Percentiles rank a stretch among this genome's conserved stretches.
Conservation (phyloP, 2,888 invertebrate genomes). For the Lithosia quadra region DNA sequence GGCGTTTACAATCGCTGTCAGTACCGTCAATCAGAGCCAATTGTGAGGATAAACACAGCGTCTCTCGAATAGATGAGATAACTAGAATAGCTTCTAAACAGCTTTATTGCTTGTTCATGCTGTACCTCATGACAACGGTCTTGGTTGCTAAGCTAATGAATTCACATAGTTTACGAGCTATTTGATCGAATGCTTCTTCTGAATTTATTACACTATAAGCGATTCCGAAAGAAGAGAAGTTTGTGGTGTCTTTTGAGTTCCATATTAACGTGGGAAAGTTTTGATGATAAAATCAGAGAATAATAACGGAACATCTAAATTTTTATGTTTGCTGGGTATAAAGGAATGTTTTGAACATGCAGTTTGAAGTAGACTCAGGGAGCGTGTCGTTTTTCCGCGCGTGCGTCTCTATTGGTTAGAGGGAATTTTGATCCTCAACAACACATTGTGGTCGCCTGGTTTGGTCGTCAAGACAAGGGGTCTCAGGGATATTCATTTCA, state of each 20-base stretch:
- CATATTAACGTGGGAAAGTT: too few species aligned
- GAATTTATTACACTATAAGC: not conserved
- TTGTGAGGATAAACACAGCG: slow-evolving; percentile 42
- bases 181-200: slow-evolving; percentile 22
- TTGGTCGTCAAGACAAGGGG: too few species aligned
- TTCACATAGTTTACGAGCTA: slow-evolving; percentile 33
- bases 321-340: too few species aligned
- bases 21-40: slow-evolving; percentile 48
- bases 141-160: slow-evolving; percentile 42
- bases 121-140: slow-evolving; percentile 30
- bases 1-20: slow-evolving; percentile 28
- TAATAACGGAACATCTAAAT: too few species aligned
- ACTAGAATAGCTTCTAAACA: slow-evolving; percentile 36
- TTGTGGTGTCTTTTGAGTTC: not conserved
- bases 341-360: too few species aligned
- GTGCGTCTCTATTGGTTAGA: too few species aligned
- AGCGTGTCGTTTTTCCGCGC: too few species aligned
- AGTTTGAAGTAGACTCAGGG: too few species aligned
- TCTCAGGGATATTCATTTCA: too few species aligned
- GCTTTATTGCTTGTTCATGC: slow-evolving; percentile 38
- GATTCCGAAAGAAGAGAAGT: not conserved
- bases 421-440: too few species aligned
- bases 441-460: too few species aligned
- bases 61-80: slow-evolving; percentile 43
- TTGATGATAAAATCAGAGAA: too few species aligned